These are phyloP conservation scores for Tychaedon coryphoeus DNA, from an alignment of 2,113 vertebrate species.

Conservation along the genomic window DNA sequence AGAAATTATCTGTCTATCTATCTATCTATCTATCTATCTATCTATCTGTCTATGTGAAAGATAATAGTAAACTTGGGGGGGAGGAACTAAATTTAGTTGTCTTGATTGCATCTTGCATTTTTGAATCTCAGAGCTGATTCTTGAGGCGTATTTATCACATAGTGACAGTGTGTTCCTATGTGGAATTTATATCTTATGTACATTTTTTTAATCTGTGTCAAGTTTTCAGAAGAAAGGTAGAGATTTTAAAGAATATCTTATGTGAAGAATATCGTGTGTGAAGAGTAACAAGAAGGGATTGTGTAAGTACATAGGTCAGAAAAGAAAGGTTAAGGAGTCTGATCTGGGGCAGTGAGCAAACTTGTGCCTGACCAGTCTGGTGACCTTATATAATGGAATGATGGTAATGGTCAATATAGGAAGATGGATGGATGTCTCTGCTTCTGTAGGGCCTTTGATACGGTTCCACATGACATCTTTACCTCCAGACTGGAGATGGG, in stretches of 20 bases:
- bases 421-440: background rate
- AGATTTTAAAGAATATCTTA: background rate
- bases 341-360: background rate
- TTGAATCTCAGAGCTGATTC: background rate
- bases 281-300: background rate
- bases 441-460: background rate
- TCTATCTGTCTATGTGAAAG: background rate
- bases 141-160: background rate
- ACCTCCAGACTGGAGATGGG: background rate
- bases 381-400: background rate
- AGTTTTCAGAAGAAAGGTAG: background rate
- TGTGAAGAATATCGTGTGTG: background rate
- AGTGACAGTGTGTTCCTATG: background rate
- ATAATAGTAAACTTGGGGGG: background rate
- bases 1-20: background rate
- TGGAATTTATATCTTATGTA: background rate
- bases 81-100: background rate
- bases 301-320: background rate
- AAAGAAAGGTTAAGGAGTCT: background rate
- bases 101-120: background rate
- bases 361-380: fast-evolving
- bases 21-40: background rate
- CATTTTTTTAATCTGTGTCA: background rate
- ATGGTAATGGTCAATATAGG: background rate
- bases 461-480: too few species aligned